These are phyloP conservation scores for Charina bottae DNA, from an alignment of 2,113 vertebrate species.

Conservation along the genomic window DNA sequence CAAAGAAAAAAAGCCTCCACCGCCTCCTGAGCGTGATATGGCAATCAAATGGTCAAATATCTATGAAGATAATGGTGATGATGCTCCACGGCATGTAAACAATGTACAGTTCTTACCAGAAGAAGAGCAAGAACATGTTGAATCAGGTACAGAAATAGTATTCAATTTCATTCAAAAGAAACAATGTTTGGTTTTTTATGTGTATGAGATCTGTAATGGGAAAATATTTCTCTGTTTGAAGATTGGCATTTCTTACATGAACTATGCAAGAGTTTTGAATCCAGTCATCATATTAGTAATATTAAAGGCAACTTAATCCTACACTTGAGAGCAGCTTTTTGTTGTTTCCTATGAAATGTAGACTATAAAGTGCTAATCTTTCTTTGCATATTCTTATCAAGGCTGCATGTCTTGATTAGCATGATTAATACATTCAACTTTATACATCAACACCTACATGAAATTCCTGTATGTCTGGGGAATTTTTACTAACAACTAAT, in stretches of 20 bases:
- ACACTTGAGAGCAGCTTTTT: background rate
- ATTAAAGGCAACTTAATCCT: background rate
- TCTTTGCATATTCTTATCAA: background rate
- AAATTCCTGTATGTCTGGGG: background rate
- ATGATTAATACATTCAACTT: background rate
- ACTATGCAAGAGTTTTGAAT: background rate
- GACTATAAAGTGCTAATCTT: background rate
- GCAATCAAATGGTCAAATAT: conserved; percentile 98
- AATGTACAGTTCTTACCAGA: conserved; percentile 80
- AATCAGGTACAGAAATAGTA: conserved; percentile 79
- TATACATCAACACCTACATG: background rate
- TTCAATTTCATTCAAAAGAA: background rate
- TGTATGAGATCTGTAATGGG: background rate
- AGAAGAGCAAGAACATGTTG: conserved; percentile 74
- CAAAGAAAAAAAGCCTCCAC: conserved; percentile 84
- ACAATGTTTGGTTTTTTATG: background rate
- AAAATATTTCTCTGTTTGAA: background rate
- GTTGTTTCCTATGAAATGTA: background rate
- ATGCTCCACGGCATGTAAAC: conserved; percentile 80
- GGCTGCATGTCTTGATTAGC: background rate
- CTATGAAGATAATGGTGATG: conserved; percentile 95
- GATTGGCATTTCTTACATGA: background rate
- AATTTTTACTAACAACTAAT: background rate
- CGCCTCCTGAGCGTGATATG: conserved; percentile 91
- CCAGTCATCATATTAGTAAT: background rate